Base-by-base conservation (phyloP, 2,888 invertebrate genomes). In the Zele albiditarsus region DNA sequence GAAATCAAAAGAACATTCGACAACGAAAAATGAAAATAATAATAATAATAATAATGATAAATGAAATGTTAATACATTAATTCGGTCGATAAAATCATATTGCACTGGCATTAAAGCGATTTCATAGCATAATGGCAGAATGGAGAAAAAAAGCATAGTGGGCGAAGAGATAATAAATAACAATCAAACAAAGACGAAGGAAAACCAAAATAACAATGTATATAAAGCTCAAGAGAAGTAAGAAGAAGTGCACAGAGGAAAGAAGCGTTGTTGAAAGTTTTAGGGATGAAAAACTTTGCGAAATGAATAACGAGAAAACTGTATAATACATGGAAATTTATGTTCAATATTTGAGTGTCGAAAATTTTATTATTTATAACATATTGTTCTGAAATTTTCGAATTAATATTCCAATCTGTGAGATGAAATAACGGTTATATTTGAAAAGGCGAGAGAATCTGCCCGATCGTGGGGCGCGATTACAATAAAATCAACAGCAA, bases 401-500 rank as follows among this genome's bases (percentile, higher is more conserved):
- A 38, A 38, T 8, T 8, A 2, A 8, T 2, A 31, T 31, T 31
- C 4, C 8, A 31, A 31, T 31, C 31, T 31, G 31, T 1, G 8
- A 31, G 31, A 27, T 27, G 10, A 57, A 62, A 49, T 57, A 72
- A 73, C 42, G 38, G 27, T 66, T n/a, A 42, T 23, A 31, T 70
- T 72, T 72, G 70, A 67, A 33, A 53, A 70, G 72, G 78, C 74
- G 78, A 76, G 80, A 80, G 77, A 80, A 78, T 77, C 67, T 60
- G 60, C 66, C 71, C 78, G 77, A 77, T 73, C 72, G 73, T 23
- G 38, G 1, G 23, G 23, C 49, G 65, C 57, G 69, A 70, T 70
- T 67, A 70, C 71, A 79, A 77, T 76, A 79, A 78, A 78, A 76
- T 81, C 78, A 75, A 76, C 74, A 74, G 74, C 67, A 57, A 57